Conservation (phyloP, 2,797 vertebrate genomes). For the Poeciliopsis presidionis region DNA sequence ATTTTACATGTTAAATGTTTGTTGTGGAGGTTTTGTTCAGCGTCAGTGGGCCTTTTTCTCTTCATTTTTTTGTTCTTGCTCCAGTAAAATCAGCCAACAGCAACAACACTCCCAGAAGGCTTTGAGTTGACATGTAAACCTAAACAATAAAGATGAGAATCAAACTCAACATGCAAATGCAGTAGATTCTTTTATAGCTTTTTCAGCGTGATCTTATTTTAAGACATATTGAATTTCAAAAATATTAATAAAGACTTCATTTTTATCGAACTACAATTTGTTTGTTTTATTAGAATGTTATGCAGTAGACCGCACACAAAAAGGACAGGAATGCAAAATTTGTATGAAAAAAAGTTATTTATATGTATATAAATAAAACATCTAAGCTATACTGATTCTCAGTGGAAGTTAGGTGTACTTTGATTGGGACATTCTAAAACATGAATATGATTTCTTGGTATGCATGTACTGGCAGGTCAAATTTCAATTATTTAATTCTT, state of each 20-base stretch:
- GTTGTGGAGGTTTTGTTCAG: constrained; percentile 45
- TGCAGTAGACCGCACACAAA: neutral
- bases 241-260: neutral
- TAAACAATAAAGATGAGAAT: constrained; percentile 39
- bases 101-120: neutral
- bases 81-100: constrained; percentile 2
- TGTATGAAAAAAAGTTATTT: neutral
- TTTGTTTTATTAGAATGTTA: neutral
- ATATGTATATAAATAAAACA: neutral
- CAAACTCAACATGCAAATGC: neutral
- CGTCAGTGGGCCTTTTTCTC: constrained; percentile 79
- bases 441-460: neutral
- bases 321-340: neutral
- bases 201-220: neutral
- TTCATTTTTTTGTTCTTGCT: constrained; percentile 21
- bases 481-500: neutral
- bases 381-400: neutral
- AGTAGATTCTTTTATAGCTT: neutral
- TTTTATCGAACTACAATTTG: neutral
- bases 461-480: neutral
- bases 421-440: neutral
- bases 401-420: neutral
- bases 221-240: neutral
- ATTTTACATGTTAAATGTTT: neutral
- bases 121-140: constrained; percentile 35